Percentiles rank a stretch among this genome's conserved stretches.
Evolutionary conservation across 1,140 invertebrate species (phyloP).

Genomic region (Drosophila equinoxialis): DNA sequence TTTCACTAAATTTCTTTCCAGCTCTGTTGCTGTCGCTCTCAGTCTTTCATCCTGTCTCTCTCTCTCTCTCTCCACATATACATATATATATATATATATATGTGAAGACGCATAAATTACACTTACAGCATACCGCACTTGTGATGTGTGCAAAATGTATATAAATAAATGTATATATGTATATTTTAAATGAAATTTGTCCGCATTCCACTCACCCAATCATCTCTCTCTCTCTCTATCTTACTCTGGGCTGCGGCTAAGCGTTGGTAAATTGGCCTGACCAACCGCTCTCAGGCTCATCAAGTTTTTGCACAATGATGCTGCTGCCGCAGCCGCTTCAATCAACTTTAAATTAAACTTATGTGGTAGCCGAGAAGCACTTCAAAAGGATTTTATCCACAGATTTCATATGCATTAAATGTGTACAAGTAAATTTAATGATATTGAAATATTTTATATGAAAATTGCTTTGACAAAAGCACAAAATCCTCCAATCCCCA

Average conservation of each 20-base stretch:
- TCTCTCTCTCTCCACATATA: conserved; percentile 20
- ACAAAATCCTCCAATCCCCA: background rate
- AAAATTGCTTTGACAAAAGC: conserved; percentile 4
- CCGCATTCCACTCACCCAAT: conserved; percentile 1
- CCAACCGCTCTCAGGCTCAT: conserved; percentile 20
- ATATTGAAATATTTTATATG: conserved; percentile 7
- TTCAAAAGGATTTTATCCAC: conserved; percentile 19
- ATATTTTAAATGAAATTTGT: conserved; percentile 70
- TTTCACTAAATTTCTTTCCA: conserved; percentile 58
- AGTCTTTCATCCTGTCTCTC: background rate
- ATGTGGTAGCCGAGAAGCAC: background rate
- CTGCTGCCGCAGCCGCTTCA: conserved; percentile 11
- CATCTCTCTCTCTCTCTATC: background rate
- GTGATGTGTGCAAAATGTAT: conserved; percentile 53
- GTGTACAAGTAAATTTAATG: background rate
- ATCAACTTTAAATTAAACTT: conserved; percentile 35
- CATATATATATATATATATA: conserved; percentile 29
- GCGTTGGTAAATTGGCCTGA: conserved; percentile 64
- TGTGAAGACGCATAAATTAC: conserved; percentile 75
- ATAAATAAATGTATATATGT: conserved; percentile 20
- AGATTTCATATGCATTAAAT: conserved; percentile 7
- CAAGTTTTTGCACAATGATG: conserved; percentile 12
- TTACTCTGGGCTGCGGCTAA: conserved; percentile 48
- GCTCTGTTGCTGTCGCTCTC: background rate
- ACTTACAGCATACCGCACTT: conserved; percentile 63